Evolutionary conservation across 1,140 invertebrate species (phyloP).

Genomic region (Asbolus verrucosus): DNA sequence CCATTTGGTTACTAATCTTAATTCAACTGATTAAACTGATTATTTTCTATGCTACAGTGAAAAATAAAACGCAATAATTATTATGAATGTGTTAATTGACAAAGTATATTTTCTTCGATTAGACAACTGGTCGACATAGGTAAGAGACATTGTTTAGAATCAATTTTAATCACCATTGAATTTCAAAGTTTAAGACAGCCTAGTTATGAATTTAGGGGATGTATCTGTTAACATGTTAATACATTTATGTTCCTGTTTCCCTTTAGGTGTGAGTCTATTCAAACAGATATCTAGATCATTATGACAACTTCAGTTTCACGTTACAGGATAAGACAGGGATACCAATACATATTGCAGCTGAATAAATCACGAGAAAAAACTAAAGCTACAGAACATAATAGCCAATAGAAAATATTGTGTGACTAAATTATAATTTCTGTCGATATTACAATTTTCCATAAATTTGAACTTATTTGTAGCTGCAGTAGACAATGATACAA

Average conservation of each 20-base stretch:
- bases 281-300: constrained; percentile 40
- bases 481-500: too few species aligned
- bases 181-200: constrained; percentile 44
- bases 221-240: constrained; percentile 43
- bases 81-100: constrained; percentile 15
- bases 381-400: too few species aligned
- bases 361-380: not conserved
- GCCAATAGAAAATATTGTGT: too few species aligned
- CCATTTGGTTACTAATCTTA: too few species aligned
- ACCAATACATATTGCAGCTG: not conserved
- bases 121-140: constrained; percentile 14
- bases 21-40: too few species aligned
- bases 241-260: constrained; percentile 44
- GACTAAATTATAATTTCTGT: too few species aligned
- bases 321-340: constrained; percentile 41
- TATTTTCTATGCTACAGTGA: too few species aligned
- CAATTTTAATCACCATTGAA: constrained; percentile 38
- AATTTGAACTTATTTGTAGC: too few species aligned
- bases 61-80: constrained; percentile 13
- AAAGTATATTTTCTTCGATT: constrained; percentile 31
- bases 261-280: constrained; percentile 32
- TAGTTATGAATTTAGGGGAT: constrained; percentile 42
- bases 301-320: constrained; percentile 33
- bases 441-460: too few species aligned
- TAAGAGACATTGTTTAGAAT: constrained; percentile 38